Percentiles rank a stretch among this genome's conserved stretches.
phyloP scores from a whole-genome alignment of 2,888 invertebrate species.

The Hetaerina titia region DNA sequence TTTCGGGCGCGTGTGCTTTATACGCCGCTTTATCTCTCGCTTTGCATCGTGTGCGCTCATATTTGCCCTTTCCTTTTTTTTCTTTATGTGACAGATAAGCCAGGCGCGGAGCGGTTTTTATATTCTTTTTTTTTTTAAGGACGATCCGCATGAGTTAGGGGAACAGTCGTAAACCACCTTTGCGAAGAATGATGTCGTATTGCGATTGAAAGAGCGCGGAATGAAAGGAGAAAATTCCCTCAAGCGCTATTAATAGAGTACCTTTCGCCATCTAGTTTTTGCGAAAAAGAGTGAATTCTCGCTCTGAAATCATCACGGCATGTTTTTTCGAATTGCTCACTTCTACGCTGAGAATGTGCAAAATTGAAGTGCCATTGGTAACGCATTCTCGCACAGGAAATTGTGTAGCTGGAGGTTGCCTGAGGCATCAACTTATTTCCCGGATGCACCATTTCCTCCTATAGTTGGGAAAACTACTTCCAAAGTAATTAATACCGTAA shows the following conservation, averaged over 20 bases:
- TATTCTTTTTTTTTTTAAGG: background rate
- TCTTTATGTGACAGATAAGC: background rate
- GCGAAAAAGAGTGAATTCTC: background rate
- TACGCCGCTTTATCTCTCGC: constrained; percentile 21
- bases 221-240: background rate
- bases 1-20: background rate
- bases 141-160: background rate
- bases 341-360: too few species aligned
- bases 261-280: background rate
- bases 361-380: too few species aligned
- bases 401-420: too few species aligned
- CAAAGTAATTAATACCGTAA: too few species aligned
- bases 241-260: background rate
- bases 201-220: background rate
- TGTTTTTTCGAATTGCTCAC: too few species aligned
- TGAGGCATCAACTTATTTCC: too few species aligned
- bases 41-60: background rate
- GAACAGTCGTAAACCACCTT: background rate
- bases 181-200: background rate
- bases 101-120: background rate
- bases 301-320: too few species aligned
- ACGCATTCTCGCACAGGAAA: too few species aligned
- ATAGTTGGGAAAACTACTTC: too few species aligned
- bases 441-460: too few species aligned
- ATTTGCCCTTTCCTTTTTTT: background rate